phyloP scores from a whole-genome alignment of 2,113 vertebrate genomes.

The Lonchura striata region DNA sequence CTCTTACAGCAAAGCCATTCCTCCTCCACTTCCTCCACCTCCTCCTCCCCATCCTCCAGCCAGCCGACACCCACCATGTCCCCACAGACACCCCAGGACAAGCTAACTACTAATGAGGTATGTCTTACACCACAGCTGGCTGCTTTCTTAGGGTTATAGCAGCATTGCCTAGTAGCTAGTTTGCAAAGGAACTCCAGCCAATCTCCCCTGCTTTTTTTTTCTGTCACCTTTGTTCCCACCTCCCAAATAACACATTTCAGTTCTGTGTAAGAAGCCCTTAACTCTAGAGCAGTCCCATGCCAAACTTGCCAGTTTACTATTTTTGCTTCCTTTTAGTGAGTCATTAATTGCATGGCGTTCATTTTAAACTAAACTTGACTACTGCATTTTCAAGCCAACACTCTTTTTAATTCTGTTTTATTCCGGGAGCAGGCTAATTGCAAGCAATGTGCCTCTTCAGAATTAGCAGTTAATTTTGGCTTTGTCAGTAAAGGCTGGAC shows the following conservation, averaged over 20 bases:
- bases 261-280: slow-evolving; percentile 72
- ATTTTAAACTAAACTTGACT: slow-evolving; percentile 67
- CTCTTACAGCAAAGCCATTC: slow-evolving; percentile 99
- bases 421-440: slow-evolving; percentile 17
- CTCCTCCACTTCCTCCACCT: slow-evolving; percentile 92
- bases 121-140: slow-evolving; percentile 84
- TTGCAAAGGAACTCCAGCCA: slow-evolving; percentile 70
- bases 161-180: slow-evolving; percentile 75
- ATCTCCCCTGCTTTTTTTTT: slow-evolving; percentile 58
- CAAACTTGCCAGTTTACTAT: slow-evolving; percentile 71
- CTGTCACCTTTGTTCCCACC: slow-evolving; percentile 65
- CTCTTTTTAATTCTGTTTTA: slow-evolving; percentile 35
- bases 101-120: slow-evolving; percentile 96
- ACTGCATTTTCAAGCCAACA: slow-evolving; percentile 61
- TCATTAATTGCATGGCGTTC: slow-evolving; percentile 78
- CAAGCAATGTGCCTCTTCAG: slow-evolving; percentile 51
- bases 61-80: slow-evolving; percentile 96
- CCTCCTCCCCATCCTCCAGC: slow-evolving; percentile 91
- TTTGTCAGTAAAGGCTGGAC: slow-evolving; percentile 2
- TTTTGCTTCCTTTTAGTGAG: slow-evolving; percentile 70
- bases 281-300: slow-evolving; percentile 66
- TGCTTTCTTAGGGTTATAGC: slow-evolving; percentile 79
- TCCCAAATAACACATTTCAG: slow-evolving; percentile 76
- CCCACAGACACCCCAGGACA: slow-evolving; percentile 97
- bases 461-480: slow-evolving; percentile 10